These are phyloP conservation scores for Nebria salina DNA, from an alignment of 2,888 invertebrate genomes.

Conservation along the genomic window DNA sequence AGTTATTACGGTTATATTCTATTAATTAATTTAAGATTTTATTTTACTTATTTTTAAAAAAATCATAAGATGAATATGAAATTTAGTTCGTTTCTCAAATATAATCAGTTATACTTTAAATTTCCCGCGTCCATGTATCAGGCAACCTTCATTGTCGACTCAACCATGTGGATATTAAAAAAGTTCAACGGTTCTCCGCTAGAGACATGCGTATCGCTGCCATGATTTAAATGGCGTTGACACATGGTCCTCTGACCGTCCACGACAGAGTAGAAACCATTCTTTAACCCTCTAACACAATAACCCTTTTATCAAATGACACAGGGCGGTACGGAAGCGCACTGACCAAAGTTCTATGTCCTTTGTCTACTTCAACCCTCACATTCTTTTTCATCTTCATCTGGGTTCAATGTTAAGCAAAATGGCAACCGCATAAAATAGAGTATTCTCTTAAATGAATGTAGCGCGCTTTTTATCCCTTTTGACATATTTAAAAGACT, in stretches of 20 bases:
- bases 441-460: neutral
- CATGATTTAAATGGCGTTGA: slow-evolving; percentile 45
- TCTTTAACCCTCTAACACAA: slow-evolving; percentile 46
- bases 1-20: neutral
- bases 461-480: neutral
- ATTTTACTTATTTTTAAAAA: neutral
- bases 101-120: neutral
- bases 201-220: slow-evolving; percentile 54
- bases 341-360: slow-evolving; percentile 3
- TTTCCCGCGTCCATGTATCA: neutral
- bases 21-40: neutral
- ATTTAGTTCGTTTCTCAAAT: neutral
- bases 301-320: slow-evolving; percentile 46
- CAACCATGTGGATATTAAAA: slow-evolving; percentile 50
- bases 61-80: neutral
- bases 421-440: slow-evolving; percentile 7
- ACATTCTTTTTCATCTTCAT: slow-evolving; percentile 15
- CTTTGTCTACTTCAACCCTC: slow-evolving; percentile 27
- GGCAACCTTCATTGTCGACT: slow-evolving; percentile 57
- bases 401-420: slow-evolving; percentile 3
- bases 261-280: slow-evolving; percentile 24
- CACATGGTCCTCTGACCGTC: slow-evolving; percentile 7
- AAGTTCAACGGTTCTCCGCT: slow-evolving; percentile 58
- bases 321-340: slow-evolving; percentile 13
- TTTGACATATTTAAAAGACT: neutral